Percentiles rank a stretch among this genome's conserved stretches.
Evolutionary conservation across 2,888 invertebrate genomes (phyloP).

Genomic region (Endotricha flammealis): DNA sequence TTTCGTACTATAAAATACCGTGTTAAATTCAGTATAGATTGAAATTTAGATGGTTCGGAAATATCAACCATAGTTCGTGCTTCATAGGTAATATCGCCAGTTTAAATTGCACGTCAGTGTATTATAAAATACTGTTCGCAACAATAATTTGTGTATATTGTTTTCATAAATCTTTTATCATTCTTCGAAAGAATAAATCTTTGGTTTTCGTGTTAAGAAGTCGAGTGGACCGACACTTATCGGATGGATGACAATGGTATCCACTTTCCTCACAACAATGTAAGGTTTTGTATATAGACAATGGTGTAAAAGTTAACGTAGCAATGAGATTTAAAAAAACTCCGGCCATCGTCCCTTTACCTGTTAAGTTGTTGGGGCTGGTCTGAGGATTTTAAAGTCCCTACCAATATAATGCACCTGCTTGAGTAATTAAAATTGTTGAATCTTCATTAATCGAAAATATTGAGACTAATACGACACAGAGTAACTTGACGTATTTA

Average conservation of each 20-base stretch:
- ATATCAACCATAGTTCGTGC: too few relatives aligned
- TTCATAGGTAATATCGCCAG: too few relatives aligned
- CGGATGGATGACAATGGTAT: conserved; percentile 8
- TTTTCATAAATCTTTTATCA: conserved; percentile 7
- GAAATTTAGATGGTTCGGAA: too few relatives aligned
- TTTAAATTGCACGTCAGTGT: too few relatives aligned
- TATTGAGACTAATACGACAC: too few relatives aligned
- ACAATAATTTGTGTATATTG: too few relatives aligned
- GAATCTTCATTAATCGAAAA: neutral
- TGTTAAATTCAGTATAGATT: too few relatives aligned
- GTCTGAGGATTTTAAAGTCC: neutral
- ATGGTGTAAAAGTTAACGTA: conserved; percentile 4
- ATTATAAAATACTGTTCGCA: too few relatives aligned
- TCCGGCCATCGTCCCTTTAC: conserved; percentile 3
- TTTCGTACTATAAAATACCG: too few relatives aligned
- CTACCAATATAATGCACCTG: neutral
- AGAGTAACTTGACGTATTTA: too few relatives aligned
- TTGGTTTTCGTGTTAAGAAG: conserved; percentile 13
- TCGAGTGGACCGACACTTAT: conserved; percentile 12
- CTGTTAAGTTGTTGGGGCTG: neutral
- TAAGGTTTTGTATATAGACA: conserved; percentile 13
- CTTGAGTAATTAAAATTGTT: neutral
- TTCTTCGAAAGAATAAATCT: conserved; percentile 11
- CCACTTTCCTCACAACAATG: conserved; percentile 6
- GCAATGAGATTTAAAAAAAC: neutral